Percentiles rank a stretch among this genome's conserved stretches.
Conservation (phyloP, 2,797 vertebrate species). For the Emys orbicularis region DNA sequence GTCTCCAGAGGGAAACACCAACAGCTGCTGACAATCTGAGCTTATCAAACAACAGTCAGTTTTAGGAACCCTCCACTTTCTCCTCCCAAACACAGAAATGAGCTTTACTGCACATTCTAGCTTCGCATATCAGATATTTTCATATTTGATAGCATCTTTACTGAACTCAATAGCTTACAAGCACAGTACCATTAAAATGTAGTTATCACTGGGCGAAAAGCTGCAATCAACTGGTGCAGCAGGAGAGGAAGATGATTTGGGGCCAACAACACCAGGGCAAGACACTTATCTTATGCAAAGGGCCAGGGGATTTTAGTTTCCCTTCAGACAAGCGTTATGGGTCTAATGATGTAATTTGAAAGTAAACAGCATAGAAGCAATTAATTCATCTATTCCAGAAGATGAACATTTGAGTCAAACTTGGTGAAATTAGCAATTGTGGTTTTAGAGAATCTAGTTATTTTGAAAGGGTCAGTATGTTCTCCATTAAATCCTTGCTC, state of each 20-base stretch:
- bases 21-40: not conserved
- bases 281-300: not conserved
- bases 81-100: not conserved
- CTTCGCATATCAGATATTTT: not conserved
- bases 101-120: not conserved
- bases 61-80: too few relatives aligned
- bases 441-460: not conserved
- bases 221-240: not conserved
- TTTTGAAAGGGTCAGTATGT: not conserved
- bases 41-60: too few relatives aligned
- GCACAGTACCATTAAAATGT: not conserved
- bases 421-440: not conserved
- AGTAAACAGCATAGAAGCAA: rapidly evolving
- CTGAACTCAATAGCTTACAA: not conserved
- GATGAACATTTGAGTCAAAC: not conserved
- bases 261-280: not conserved
- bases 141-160: not conserved
- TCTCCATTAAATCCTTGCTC: not conserved
- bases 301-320: not conserved
- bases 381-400: not conserved
- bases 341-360: not conserved
- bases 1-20: not conserved
- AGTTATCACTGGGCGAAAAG: not conserved
- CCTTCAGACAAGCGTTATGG: not conserved
- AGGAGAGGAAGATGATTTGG: not conserved